These are phyloP conservation scores for Drosophila picticornis DNA, from an alignment of 2,888 invertebrate genomes.

Conservation along the genomic window DNA sequence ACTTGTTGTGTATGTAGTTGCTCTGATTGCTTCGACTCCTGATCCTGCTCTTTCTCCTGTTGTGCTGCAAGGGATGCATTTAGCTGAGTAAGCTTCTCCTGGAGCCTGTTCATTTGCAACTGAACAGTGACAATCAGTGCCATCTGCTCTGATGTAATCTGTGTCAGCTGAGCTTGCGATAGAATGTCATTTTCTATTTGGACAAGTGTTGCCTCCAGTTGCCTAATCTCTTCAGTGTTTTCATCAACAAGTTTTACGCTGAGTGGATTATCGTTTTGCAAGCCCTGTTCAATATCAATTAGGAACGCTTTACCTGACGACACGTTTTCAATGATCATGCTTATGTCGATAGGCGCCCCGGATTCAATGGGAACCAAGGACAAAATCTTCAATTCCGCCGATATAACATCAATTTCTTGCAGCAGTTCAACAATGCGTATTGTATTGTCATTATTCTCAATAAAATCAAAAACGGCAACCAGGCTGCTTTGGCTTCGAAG, in stretches of 20 bases:
- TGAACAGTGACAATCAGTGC: constrained; percentile 72
- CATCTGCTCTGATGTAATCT: constrained; percentile 64
- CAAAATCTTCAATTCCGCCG: constrained; percentile 70
- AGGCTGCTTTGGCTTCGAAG: constrained; percentile 75
- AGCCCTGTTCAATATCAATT: constrained; percentile 74
- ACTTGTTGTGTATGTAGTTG: background rate
- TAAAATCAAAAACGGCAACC: constrained; percentile 81
- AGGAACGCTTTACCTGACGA: constrained; percentile 71
- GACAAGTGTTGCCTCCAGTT: constrained; percentile 65
- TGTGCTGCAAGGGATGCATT: constrained; percentile 15
- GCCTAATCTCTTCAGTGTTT: constrained; percentile 68
- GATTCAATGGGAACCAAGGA: constrained; percentile 15
- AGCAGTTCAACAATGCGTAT: constrained; percentile 82
- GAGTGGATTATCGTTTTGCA: constrained; percentile 65
- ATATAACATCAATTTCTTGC: constrained; percentile 82
- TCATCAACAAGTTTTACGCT: constrained; percentile 66
- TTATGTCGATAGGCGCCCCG: constrained; percentile 55
- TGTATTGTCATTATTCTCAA: constrained; percentile 79
- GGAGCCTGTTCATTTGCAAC: constrained; percentile 67
- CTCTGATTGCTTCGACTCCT: background rate
- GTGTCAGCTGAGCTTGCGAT: constrained; percentile 55
- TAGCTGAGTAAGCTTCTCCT: constrained; percentile 60
- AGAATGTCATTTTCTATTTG: constrained; percentile 76
- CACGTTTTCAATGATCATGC: constrained; percentile 70
- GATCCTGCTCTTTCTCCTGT: background rate